Percentiles rank a stretch among this genome's conserved stretches.
Conservation (phyloP, 1,140 invertebrate genomes). For the Patella vulgata region DNA sequence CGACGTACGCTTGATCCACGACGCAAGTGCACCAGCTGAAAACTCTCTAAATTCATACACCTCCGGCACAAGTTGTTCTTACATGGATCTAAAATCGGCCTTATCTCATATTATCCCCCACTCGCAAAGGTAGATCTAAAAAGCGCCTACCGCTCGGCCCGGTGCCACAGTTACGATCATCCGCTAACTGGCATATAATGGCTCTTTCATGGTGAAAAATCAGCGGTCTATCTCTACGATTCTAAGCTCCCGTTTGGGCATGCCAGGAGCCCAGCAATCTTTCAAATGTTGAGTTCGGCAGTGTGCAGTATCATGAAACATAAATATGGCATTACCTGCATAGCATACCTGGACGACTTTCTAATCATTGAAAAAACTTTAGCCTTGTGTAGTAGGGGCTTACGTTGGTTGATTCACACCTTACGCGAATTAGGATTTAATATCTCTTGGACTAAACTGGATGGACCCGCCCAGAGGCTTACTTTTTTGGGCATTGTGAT, state of each 20-base stretch:
- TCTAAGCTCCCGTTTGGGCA: slow-evolving; percentile 15
- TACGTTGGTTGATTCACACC: slow-evolving; percentile 2
- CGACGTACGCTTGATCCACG: slow-evolving; percentile 13
- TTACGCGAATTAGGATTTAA: slow-evolving; percentile 11
- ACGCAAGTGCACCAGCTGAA: slow-evolving; percentile 1
- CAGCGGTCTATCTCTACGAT: slow-evolving; percentile 12
- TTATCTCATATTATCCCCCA: slow-evolving; percentile 1
- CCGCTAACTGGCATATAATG: slow-evolving; percentile 6
- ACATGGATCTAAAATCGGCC: slow-evolving; percentile 11
- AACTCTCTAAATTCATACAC: background rate
- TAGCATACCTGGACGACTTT: slow-evolving; percentile 22
- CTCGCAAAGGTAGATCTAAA: slow-evolving; percentile 17
- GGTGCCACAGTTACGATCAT: slow-evolving; percentile 6
- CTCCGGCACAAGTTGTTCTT: slow-evolving; percentile 5
- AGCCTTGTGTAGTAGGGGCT: background rate
- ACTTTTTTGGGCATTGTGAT: slow-evolving; percentile 8
- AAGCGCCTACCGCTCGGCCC: slow-evolving; percentile 18
- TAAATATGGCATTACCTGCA: slow-evolving; percentile 4
- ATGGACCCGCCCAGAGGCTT: background rate
- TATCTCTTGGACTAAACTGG: slow-evolving; percentile 12
- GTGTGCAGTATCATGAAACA: slow-evolving; percentile 18
- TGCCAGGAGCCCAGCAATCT: slow-evolving; percentile 8
- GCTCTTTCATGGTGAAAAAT: slow-evolving; percentile 3
- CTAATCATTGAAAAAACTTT: slow-evolving; percentile 12
- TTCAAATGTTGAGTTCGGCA: slow-evolving; percentile 13